phyloP scores from a whole-genome alignment of 92 coral and sea anemone species.

The Isaurus tuberculatus region DNA sequence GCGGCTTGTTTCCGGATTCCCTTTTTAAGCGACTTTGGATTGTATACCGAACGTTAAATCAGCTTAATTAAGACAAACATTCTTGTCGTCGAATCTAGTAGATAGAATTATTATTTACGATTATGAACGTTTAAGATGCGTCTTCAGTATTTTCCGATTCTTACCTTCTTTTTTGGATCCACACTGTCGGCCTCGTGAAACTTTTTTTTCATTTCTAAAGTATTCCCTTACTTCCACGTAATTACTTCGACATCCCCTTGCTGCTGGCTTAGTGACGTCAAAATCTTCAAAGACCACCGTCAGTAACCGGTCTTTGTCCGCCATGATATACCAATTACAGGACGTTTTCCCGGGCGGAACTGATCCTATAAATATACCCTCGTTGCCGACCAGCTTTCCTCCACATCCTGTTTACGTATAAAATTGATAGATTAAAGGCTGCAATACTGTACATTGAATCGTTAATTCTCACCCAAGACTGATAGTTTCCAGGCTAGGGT shows the following conservation, averaged over 20 bases:
- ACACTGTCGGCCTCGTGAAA: slow-evolving; percentile 38
- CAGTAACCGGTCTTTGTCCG: slow-evolving; percentile 1
- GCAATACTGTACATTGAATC: background rate
- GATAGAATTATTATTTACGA: too few relatives aligned
- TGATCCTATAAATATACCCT: background rate
- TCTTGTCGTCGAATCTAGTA: too few relatives aligned
- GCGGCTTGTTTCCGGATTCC: too few relatives aligned
- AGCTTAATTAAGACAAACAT: too few relatives aligned
- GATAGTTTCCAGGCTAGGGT: too few relatives aligned
- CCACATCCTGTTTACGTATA: slow-evolving; percentile 16
- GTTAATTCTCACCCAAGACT: too few relatives aligned
- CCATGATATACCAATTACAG: slow-evolving; percentile 36
- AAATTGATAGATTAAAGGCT: background rate
- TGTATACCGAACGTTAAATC: too few relatives aligned
- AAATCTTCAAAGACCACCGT: slow-evolving; percentile 12
- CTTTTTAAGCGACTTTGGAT: too few relatives aligned
- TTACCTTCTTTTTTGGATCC: slow-evolving; percentile 27
- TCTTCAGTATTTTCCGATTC: background rate
- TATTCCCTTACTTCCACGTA: slow-evolving; percentile 28
- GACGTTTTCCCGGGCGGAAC: background rate
- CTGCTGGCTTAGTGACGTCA: slow-evolving; percentile 20
- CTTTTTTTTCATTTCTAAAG: background rate
- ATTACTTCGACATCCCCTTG: slow-evolving; percentile 5
- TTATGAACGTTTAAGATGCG: background rate
- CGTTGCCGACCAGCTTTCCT: slow-evolving; percentile 11